Evolutionary conservation across 2,113 vertebrate genomes (phyloP), one percentile per base, ranked within the genome.

Genomic region (Corythornis vintsioides): DNA sequence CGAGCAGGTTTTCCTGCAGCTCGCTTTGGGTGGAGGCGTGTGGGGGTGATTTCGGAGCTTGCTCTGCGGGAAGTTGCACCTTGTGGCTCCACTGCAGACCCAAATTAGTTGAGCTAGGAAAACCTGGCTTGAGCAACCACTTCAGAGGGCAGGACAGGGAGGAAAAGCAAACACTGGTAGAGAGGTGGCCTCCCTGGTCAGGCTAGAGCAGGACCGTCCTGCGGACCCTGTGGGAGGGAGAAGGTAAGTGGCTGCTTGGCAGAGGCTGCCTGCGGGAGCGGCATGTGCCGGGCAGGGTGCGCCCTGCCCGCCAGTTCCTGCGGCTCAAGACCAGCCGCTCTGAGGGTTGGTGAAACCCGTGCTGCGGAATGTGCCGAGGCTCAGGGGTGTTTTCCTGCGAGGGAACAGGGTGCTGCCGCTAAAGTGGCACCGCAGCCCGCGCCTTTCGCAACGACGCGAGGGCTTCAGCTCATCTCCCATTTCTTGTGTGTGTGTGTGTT

Each of bases 191-290:
- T 95, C 86, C 66, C 87, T 77, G 90, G 80, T 95, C 47, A 95
- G 79, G 90, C 91, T 89, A 93, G 91, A 92, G 90, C 95, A 90
- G 92, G 88, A 95, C 26, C 96, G 87, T 92, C 86, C 95, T 94
- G 91, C 79, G 86, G 94, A 94, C 89, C 72, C 92, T 90, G 81
- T 93, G 94, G 91, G 90, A 94, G 90, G 94, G 90, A 90, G 89
- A 91, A 95, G 84, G 91, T 95, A 96, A 97, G 95, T 88, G 84
- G 82, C 95, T 89, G 88, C 93, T 94, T 88, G 93, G 87, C 88
- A 92, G 83, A 74, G 79, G 87, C 77, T 93, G 94, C 65, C 91
- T 38, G 78, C 90, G 86, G 88, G 86, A 92, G 92, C 79, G 83
- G 89, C 91, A 64, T 92, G 66, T 84, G 94, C 82, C 25, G 87